Conservation (phyloP, 1,140 invertebrate species). For the Wasmannia auropunctata region DNA sequence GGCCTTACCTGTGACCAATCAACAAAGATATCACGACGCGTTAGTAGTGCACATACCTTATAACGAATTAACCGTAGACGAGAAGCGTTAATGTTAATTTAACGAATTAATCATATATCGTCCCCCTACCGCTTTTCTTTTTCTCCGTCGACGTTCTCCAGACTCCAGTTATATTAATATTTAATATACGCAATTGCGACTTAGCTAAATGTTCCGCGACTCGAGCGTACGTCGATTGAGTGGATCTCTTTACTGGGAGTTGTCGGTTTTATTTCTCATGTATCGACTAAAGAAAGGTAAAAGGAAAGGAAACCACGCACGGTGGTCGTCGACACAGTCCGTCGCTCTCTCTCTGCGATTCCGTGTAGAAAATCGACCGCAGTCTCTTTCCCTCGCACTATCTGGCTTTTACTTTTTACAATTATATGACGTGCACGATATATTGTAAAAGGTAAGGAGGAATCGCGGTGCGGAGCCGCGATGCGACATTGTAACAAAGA, state of each 20-base stretch:
- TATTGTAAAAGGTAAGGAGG: conserved; percentile 65
- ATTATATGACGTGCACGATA: conserved; percentile 35
- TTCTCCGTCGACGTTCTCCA: not conserved
- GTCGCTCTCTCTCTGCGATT: conserved; percentile 26
- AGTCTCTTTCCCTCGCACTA: conserved; percentile 61
- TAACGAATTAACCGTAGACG: conserved; percentile 30
- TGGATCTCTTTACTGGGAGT: not conserved
- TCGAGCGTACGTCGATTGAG: conserved; percentile 24
- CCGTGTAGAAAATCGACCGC: conserved; percentile 31
- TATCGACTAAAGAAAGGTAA: conserved; percentile 34
- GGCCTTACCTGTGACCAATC: conserved; percentile 49
- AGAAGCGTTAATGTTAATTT: conserved; percentile 31
- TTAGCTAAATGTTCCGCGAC: conserved; percentile 29
- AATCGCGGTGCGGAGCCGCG: conserved; percentile 52
- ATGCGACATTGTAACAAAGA: conserved; percentile 59
- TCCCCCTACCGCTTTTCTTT: not conserved
- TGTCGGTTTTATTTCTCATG: conserved; percentile 50
- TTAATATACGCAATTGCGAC: conserved; percentile 34
- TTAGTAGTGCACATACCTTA: conserved; percentile 22
- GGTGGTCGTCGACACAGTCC: conserved; percentile 4
- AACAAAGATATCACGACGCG: conserved; percentile 49
- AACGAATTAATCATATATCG: conserved; percentile 36
- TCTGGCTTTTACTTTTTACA: conserved; percentile 23
- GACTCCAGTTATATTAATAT: no score
- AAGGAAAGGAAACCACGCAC: not conserved